Percentiles rank a stretch among this genome's conserved stretches.
Evolutionary conservation across 2,888 invertebrate species (phyloP).

Genomic region (Drosophila sordidapex): DNA sequence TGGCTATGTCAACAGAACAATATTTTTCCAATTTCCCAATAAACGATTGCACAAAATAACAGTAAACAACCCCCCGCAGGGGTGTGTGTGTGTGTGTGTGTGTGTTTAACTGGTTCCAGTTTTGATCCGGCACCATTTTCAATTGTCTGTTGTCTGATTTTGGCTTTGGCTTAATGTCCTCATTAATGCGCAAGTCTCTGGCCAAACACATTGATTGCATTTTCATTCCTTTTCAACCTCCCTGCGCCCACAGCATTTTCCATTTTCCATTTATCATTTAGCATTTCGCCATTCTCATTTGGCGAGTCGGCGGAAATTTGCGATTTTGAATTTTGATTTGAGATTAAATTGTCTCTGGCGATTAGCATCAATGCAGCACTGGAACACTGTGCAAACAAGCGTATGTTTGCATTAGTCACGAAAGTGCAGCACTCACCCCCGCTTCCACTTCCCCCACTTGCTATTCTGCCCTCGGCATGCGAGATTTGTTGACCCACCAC

Average conservation of each 20-base stretch:
- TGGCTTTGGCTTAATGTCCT: constrained; percentile 49
- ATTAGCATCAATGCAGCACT: constrained; percentile 67
- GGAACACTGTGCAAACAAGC: constrained; percentile 73
- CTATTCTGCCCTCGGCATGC: constrained; percentile 2
- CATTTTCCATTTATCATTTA: constrained; percentile 46
- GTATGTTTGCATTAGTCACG: constrained; percentile 76
- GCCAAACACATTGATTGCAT: constrained; percentile 49
- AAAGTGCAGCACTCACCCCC: constrained; percentile 42
- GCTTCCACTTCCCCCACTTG: background rate
- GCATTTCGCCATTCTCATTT: constrained; percentile 53
- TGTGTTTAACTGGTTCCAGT: constrained; percentile 14
- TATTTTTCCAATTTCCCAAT: constrained; percentile 67
- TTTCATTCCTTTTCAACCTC: constrained; percentile 41
- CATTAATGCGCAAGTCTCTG: constrained; percentile 57
- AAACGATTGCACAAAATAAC: constrained; percentile 51
- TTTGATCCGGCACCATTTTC: constrained; percentile 13
- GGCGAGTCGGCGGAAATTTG: constrained; percentile 68
- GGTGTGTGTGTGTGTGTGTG: background rate
- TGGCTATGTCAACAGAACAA: constrained; percentile 64
- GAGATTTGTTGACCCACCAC: constrained; percentile 51
- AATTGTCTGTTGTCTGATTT: constrained; percentile 20
- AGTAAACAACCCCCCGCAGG: constrained; percentile 46
- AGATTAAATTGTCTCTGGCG: constrained; percentile 80
- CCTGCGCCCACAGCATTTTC: background rate
- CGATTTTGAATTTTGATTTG: constrained; percentile 80